Evolutionary conservation across 2,888 invertebrate genomes (phyloP), one percentile per base, ranked within the genome.

Genomic region (Pandemis corylana): DNA sequence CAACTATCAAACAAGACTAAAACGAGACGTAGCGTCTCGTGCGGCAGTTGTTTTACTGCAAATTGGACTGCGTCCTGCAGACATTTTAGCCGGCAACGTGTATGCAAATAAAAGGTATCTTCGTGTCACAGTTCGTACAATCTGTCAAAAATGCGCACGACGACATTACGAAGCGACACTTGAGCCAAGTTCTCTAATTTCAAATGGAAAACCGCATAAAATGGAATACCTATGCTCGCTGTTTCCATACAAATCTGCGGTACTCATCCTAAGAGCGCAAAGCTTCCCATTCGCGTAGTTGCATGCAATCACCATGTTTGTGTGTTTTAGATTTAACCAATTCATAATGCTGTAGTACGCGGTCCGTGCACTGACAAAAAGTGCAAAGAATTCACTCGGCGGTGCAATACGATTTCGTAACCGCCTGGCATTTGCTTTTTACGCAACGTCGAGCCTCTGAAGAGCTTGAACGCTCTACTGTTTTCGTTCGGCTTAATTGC

Each of bases 361-460:
- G 9, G 44, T 44, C 44, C 28, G 28, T 20, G 20, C 56, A 56
- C 7, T 56, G 20, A 56, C n/a, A 62, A 62, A 62, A 62, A 62
- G 62, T 62, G 62, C 62, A 62, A n/a, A 36, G 15, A 64, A 42
- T n/a, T 15, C 15, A n/a, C 62, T 63, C 61, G 64, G 75, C 72
- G 76, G 76, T 78, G 77, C 76, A 66, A 59, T 74, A 73, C 76
- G 81, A 78, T 88, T 86, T 83, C 85, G 80, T 80, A 85, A 86
- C 79, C 69, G 76, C 73, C 77, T 81, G 84, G 81, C 83, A 85
- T 84, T 86, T 81, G 77, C 81, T 80, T 84, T 83, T 87, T 87
- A 85, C 84, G 83, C 83, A 87, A 88, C 81, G 74, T 69, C 78
- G 78, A 44, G 68, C 64, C 72, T 69, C 73, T 71, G 63, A 41